These are phyloP conservation scores for Hirtodrosophila histrioides DNA, from an alignment of 2,888 invertebrate genomes.

Conservation along the genomic window DNA sequence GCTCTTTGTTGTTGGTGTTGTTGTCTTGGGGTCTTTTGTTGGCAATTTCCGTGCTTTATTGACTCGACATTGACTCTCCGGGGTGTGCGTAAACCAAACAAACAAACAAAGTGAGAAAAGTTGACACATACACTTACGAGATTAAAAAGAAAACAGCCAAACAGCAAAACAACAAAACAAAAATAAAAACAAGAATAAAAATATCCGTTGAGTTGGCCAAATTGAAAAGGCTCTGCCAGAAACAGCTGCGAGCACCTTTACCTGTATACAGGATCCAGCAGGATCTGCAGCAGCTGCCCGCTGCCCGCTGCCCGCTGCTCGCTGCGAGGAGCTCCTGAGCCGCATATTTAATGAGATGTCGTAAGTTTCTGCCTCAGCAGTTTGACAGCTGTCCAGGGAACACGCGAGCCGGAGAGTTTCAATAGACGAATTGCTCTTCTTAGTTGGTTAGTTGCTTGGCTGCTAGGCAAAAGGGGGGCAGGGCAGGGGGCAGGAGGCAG, in stretches of 20 bases:
- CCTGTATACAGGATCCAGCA: constrained; percentile 29
- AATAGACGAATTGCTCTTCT: constrained; percentile 44
- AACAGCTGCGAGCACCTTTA: constrained; percentile 5
- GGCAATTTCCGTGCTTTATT: constrained; percentile 61
- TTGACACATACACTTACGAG: constrained; percentile 79
- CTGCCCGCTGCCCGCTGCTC: constrained; percentile 3
- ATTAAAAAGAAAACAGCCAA: constrained; percentile 55
- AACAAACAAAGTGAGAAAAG: constrained; percentile 59
- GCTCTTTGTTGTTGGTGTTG: constrained; percentile 34
- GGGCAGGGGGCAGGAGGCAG: not conserved
- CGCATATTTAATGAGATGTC: constrained; percentile 65
- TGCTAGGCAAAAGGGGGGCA: not conserved
- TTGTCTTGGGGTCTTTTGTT: constrained; percentile 51
- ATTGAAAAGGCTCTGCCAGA: constrained; percentile 48
- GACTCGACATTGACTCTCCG: constrained; percentile 67
- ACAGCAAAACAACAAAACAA: constrained; percentile 10
- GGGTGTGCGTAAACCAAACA: constrained; percentile 67
- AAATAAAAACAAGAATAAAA: constrained; percentile 17
- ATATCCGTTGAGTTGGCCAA: constrained; percentile 54
- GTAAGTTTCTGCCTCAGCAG: constrained; percentile 63
- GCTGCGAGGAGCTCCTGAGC: constrained; percentile 38
- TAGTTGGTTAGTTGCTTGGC: constrained; percentile 27
- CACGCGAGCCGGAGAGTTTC: constrained; percentile 10
- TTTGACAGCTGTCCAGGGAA: constrained; percentile 63
- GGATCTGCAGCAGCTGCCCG: constrained; percentile 11